These are phyloP conservation scores for Mechanitis mazaeus DNA, from an alignment of 2,888 invertebrate species.

Conservation along the genomic window DNA sequence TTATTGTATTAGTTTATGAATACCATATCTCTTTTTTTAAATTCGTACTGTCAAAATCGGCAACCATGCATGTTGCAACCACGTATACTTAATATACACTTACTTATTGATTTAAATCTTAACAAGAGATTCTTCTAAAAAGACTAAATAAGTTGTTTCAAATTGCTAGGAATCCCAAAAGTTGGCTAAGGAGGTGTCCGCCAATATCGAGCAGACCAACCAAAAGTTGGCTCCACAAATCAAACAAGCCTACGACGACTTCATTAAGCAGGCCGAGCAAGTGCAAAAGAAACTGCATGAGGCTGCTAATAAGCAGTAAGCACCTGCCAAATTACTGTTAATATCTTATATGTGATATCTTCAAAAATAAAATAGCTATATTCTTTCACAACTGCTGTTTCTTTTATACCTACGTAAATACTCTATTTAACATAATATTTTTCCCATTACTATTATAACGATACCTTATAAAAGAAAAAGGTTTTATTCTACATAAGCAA, in stretches of 20 bases:
- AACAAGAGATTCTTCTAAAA: no score
- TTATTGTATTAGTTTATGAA: no score
- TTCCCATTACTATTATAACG: no score
- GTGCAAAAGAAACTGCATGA: constrained; percentile 64
- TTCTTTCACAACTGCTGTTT: constrained; percentile 7
- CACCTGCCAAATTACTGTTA: constrained; percentile 9
- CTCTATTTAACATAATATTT: background rate
- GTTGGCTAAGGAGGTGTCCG: constrained; percentile 54
- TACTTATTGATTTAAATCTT: no score
- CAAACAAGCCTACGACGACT: constrained; percentile 60
- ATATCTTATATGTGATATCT: constrained; percentile 7
- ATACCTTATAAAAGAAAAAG: no score
- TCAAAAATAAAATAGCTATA: constrained; percentile 13
- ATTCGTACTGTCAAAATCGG: no score
- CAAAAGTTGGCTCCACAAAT: constrained; percentile 60
- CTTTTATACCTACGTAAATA: background rate
- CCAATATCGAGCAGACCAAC: constrained; percentile 56
- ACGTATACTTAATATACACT: no score
- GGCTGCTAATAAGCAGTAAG: constrained; percentile 57
- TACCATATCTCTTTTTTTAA: no score
- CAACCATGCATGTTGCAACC: no score
- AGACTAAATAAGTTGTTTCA: background rate
- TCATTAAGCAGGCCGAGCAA: constrained; percentile 52
- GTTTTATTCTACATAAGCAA: no score
- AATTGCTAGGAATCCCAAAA: constrained; percentile 54